Conservation (phyloP, 2,888 invertebrate species). For the Xestobium rufovillosum region DNA sequence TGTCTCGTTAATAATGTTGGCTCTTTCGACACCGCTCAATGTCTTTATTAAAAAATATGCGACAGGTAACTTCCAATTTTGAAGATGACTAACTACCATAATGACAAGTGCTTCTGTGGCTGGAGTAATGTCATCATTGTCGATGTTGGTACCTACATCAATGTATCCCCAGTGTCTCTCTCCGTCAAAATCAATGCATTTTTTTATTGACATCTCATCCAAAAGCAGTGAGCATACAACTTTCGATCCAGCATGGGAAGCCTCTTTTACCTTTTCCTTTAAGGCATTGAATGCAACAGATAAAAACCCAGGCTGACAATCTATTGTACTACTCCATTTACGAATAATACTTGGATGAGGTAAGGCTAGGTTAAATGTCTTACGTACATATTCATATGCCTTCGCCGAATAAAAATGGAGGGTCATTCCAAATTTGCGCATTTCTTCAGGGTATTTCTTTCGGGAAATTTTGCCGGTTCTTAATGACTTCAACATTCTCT, state of each 20-base stretch:
- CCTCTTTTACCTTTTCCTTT: slow-evolving; percentile 11
- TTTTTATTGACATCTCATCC: slow-evolving; percentile 24
- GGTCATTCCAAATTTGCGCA: slow-evolving; percentile 12
- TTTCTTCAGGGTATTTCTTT: slow-evolving; percentile 7
- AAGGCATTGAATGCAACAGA: slow-evolving; percentile 11
- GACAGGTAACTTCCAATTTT: slow-evolving; percentile 25
- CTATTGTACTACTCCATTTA: slow-evolving; percentile 8
- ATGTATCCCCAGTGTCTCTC: slow-evolving; percentile 19
- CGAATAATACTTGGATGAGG: slow-evolving; percentile 7
- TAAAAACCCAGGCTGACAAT: slow-evolving; percentile 13
- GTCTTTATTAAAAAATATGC: slow-evolving; percentile 21
- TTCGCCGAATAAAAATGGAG: slow-evolving; percentile 12
- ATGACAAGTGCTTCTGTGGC: slow-evolving; percentile 25
- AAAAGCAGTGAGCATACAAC: slow-evolving; percentile 19
- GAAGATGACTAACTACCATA: slow-evolving; percentile 22
- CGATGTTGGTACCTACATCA: slow-evolving; percentile 14
- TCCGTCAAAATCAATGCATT: slow-evolving; percentile 22
- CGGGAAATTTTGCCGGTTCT: slow-evolving; percentile 5
- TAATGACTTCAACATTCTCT: slow-evolving; percentile 9
- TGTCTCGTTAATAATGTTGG: slow-evolving; percentile 18
- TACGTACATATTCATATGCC: slow-evolving; percentile 13
- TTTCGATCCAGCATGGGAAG: not conserved
- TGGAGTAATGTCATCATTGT: slow-evolving; percentile 13
- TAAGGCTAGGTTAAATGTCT: slow-evolving; percentile 11
- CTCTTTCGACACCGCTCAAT: slow-evolving; percentile 18